phyloP scores from a whole-genome alignment of 2,113 vertebrate species.

The Vireo altiloquus region DNA sequence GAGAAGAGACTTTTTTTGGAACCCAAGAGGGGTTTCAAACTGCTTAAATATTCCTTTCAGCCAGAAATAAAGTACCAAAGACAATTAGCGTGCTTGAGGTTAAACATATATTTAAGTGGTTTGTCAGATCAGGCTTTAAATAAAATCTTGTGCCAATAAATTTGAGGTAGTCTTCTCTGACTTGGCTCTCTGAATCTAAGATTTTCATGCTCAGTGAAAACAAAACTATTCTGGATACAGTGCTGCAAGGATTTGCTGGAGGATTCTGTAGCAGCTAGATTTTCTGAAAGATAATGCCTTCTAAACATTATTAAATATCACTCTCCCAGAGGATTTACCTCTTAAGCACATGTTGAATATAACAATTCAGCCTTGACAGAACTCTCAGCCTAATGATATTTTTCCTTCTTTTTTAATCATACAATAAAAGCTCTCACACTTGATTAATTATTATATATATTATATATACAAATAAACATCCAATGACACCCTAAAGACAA shows the following conservation, averaged over 20 bases:
- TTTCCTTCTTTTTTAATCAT: background rate
- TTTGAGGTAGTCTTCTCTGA: background rate
- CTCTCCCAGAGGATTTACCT: background rate
- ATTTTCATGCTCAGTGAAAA: background rate
- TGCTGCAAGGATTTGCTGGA: background rate
- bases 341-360: background rate
- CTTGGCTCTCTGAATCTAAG: background rate
- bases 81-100: background rate
- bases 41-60: background rate
- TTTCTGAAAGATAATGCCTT: constrained; percentile 9
- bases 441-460: too few relatives aligned
- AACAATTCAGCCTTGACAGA: background rate
- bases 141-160: background rate
- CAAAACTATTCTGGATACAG: background rate
- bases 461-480: constrained; percentile 16
- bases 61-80: background rate
- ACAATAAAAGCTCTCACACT: background rate
- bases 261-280: background rate
- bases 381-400: background rate
- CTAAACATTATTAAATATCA: constrained; percentile 10
- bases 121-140: constrained; percentile 21
- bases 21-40: background rate
- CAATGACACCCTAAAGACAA: background rate
- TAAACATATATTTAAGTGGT: background rate
- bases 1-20: background rate